phyloP scores from a whole-genome alignment of 2,113 vertebrate genomes.

The Saimiri boliviensis region DNA sequence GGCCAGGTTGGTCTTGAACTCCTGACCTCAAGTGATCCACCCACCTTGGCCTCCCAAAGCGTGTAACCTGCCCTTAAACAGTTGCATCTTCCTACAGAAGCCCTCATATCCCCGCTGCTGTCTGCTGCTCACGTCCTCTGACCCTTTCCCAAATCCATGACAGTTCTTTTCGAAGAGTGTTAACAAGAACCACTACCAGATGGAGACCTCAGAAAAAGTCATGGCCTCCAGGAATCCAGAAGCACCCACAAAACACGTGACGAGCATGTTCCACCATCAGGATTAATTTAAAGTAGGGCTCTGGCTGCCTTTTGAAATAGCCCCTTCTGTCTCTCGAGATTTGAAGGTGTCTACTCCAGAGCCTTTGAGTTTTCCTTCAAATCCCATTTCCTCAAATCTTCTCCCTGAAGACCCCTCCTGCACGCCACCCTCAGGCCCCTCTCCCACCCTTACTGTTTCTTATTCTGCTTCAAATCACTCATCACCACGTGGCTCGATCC shows the following conservation, averaged over 20 bases:
- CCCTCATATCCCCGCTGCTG: not conserved
- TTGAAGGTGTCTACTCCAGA: accelerated
- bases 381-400: accelerated
- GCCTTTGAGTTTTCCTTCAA: not conserved
- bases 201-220: not conserved
- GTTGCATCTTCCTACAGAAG: not conserved
- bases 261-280: accelerated
- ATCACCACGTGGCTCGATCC: accelerated
- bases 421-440: accelerated
- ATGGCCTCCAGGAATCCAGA: not conserved
- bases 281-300: not conserved
- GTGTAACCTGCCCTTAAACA: too few species aligned
- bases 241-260: not conserved
- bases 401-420: accelerated
- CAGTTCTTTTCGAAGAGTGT: not conserved
- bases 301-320: not conserved
- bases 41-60: too few species aligned
- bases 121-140: not conserved
- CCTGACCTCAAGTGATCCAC: too few species aligned
- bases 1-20: too few species aligned
- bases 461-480: not conserved
- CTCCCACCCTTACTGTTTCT: accelerated
- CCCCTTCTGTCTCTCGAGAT: not conserved
- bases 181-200: not conserved
- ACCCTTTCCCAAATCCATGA: not conserved